Conservation (phyloP, 2,797 vertebrate genomes). For the Tokudaia tokunoshimensis region DNA sequence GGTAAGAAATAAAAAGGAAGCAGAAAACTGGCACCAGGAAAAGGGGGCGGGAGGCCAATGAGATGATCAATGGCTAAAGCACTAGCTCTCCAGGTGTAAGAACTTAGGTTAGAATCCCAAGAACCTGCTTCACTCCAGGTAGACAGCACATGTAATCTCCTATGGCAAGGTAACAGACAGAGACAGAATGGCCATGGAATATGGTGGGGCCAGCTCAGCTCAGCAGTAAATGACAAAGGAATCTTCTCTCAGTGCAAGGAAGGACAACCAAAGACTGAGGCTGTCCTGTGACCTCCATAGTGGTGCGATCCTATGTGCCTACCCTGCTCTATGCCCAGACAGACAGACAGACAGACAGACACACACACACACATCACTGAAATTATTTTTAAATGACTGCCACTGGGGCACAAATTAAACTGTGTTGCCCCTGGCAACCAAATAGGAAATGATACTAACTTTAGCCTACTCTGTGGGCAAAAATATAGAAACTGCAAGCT, state of each 20-base stretch:
- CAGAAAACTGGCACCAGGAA: background rate
- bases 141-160: background rate
- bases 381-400: slow-evolving; percentile 52
- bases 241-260: background rate
- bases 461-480: slow-evolving; percentile 58
- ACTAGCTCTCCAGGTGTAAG: background rate
- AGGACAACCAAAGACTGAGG: background rate
- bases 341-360: background rate
- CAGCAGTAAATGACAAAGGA: background rate
- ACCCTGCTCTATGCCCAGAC: too few relatives aligned
- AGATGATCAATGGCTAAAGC: background rate
- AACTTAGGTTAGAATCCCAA: background rate
- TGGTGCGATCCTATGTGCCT: too few relatives aligned
- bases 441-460: slow-evolving; percentile 47
- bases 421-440: slow-evolving; percentile 66
- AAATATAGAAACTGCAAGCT: slow-evolving; percentile 61
- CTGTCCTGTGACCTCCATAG: background rate
- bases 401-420: slow-evolving; percentile 52
- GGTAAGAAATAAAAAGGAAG: background rate
- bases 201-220: background rate
- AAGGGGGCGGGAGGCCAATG: background rate
- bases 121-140: background rate
- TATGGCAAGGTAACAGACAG: background rate
- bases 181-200: background rate
- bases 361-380: background rate